Conservation (phyloP, 2,113 vertebrate species). For the Varanus salvator region DNA sequence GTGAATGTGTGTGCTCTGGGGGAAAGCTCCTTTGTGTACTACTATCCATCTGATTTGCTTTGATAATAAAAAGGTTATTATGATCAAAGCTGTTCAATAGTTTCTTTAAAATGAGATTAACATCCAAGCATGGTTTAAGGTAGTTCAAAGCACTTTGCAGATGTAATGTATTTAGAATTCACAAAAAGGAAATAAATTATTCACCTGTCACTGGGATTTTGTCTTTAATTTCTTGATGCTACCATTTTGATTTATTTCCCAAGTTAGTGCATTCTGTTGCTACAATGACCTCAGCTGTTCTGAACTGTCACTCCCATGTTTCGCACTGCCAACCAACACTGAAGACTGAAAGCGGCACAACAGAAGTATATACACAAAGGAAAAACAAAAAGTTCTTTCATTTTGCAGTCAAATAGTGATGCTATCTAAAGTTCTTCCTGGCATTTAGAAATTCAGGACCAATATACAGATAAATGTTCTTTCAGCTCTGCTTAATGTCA, state of each 20-base stretch:
- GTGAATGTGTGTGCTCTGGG: no score
- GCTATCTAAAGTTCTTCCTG: neutral
- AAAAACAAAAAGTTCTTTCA: constrained; percentile 8
- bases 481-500: neutral
- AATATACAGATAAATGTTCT: neutral
- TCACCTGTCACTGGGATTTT: constrained; percentile 57
- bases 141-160: constrained; percentile 52
- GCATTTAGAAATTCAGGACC: constrained; percentile 31
- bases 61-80: constrained; percentile 7
- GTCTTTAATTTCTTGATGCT: constrained; percentile 60
- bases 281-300: constrained; percentile 34
- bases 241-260: constrained; percentile 61
- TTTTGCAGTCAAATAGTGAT: neutral
- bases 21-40: neutral
- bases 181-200: constrained; percentile 69
- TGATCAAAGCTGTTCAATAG: constrained; percentile 10
- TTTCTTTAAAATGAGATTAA: neutral
- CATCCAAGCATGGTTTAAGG: constrained; percentile 21
- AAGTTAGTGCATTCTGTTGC: constrained; percentile 42
- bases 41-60: constrained; percentile 34
- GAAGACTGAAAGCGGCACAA: neutral
- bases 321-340: neutral
- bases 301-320: constrained; percentile 48
- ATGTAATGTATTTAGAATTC: constrained; percentile 60
- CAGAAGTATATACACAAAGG: constrained; percentile 10